Evolutionary conservation across 2,797 vertebrate genomes (phyloP).

Genomic region (Delichon dasypus): DNA sequence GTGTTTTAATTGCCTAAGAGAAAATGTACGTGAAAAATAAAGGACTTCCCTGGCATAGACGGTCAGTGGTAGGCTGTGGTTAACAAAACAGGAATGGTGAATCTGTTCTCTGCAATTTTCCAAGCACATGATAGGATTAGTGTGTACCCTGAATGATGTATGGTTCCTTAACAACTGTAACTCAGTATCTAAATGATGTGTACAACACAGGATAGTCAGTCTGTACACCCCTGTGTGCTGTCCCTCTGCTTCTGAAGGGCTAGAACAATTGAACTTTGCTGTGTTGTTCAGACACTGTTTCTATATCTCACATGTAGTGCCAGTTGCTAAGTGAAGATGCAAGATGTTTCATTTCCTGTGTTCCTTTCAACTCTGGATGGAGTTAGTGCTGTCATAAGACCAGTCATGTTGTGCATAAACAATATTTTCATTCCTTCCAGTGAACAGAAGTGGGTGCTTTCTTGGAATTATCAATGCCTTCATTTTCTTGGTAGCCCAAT

Average conservation of each 20-base stretch:
- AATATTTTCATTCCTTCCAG: background rate
- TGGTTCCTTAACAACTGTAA: background rate
- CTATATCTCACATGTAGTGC: background rate
- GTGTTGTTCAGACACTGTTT: background rate
- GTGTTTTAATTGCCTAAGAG: background rate
- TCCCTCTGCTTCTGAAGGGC: background rate
- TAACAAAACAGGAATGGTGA: background rate
- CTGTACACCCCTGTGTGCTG: background rate
- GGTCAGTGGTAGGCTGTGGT: background rate
- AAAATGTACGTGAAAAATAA: background rate
- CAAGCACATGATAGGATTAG: background rate
- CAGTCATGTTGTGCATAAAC: background rate
- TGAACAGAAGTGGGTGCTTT: background rate
- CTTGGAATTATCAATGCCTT: background rate
- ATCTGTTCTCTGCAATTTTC: background rate
- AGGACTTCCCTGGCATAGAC: background rate
- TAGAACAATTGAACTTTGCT: background rate
- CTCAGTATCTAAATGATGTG: rapidly evolving
- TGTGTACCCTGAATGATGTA: background rate
- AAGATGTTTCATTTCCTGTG: background rate
- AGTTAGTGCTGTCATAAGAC: background rate
- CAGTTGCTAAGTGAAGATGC: background rate
- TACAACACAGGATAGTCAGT: background rate
- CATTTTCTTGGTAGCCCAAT: background rate
- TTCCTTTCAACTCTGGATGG: background rate